phyloP scores from a whole-genome alignment of 2,113 vertebrate genomes.

The Dicentrarchus labrax region DNA sequence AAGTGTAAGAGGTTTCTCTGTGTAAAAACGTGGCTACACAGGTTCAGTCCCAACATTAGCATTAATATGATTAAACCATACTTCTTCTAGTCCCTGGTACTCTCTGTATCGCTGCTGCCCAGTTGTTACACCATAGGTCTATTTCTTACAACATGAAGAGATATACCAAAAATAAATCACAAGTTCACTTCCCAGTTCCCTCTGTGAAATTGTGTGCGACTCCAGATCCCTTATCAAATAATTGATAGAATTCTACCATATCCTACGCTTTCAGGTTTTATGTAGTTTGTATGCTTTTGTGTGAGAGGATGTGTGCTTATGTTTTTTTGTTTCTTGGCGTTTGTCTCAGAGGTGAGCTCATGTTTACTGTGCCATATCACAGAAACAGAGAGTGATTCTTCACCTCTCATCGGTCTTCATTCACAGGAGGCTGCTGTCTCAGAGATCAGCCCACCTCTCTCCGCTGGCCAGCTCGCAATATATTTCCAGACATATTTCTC shows the following conservation, averaged over 20 bases:
- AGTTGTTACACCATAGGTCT: conserved; percentile 31
- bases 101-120: conserved; percentile 26
- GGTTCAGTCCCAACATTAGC: conserved; percentile 15
- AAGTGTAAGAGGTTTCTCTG: not conserved
- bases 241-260: conserved; percentile 60
- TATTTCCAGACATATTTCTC: conserved; percentile 53
- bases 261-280: conserved; percentile 39
- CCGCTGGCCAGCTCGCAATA: conserved; percentile 42
- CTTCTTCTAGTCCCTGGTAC: conserved; percentile 17
- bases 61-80: conserved; percentile 56
- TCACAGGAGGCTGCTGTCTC: conserved; percentile 33
- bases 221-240: conserved; percentile 74
- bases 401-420: conserved; percentile 64
- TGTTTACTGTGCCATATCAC: conserved; percentile 49
- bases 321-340: conserved; percentile 36
- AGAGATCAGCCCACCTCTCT: conserved; percentile 45
- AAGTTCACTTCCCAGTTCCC: conserved; percentile 52
- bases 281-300: conserved; percentile 44
- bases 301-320: conserved; percentile 2
- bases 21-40: not conserved
- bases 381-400: conserved; percentile 34
- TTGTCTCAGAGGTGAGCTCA: conserved; percentile 40
- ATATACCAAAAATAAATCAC: conserved; percentile 67
- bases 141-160: conserved; percentile 46
- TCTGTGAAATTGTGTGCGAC: conserved; percentile 58